phyloP scores from a whole-genome alignment of 1,140 invertebrate genomes.

The Agraylea sexmaculata region DNA sequence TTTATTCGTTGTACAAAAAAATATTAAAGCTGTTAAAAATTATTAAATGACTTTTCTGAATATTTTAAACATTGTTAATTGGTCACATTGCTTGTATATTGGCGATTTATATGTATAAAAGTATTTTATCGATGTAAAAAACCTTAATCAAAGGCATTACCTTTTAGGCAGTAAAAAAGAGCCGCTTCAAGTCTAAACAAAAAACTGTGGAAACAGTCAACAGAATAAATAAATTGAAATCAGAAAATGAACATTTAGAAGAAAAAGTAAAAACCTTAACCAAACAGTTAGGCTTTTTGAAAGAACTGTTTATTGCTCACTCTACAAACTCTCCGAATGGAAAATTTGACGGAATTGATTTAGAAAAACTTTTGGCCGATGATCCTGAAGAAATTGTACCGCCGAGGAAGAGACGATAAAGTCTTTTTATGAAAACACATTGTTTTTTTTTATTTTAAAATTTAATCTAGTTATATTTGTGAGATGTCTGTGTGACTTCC shows the following conservation, averaged over 20 bases:
- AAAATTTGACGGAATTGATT: slow-evolving; percentile 40
- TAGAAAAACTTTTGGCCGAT: slow-evolving; percentile 43
- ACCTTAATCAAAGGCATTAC: slow-evolving; percentile 4
- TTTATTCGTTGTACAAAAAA: slow-evolving; percentile 14
- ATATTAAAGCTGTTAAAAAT: slow-evolving; percentile 3
- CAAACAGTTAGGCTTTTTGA: slow-evolving; percentile 75
- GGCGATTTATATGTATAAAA: background rate
- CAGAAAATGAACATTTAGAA: slow-evolving; percentile 74
- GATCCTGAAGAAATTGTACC: slow-evolving; percentile 33
- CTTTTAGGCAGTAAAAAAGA: slow-evolving; percentile 74
- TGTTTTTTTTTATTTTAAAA: no score
- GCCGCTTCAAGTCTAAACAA: slow-evolving; percentile 74
- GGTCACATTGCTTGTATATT: background rate
- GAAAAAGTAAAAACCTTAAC: slow-evolving; percentile 76
- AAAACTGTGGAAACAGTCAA: slow-evolving; percentile 69
- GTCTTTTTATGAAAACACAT: no score
- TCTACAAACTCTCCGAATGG: slow-evolving; percentile 45
- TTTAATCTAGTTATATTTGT: no score
- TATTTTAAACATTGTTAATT: background rate
- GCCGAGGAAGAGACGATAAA: no score
- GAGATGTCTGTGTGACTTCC: no score
- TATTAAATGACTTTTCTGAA: background rate
- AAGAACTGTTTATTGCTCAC: slow-evolving; percentile 75
- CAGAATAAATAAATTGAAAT: slow-evolving; percentile 62
- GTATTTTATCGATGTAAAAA: slow-evolving; percentile 1